Base-by-base conservation (phyloP, 2,888 invertebrate genomes). In the Agrenia bidenticulata region DNA sequence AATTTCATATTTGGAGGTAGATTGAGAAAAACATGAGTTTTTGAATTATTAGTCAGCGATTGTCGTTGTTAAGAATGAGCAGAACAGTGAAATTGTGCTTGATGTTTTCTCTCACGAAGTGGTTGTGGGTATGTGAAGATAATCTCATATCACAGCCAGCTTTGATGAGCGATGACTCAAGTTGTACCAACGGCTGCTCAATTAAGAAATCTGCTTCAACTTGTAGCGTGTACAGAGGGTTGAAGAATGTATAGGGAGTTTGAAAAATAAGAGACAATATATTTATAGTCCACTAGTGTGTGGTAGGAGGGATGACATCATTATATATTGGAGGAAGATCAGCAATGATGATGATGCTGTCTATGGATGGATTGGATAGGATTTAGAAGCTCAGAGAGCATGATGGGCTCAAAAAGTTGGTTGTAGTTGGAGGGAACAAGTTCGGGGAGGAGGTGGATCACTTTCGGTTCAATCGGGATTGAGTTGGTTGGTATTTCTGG, bases 91-190 rank as follows among this genome's bases (percentile, higher is more conserved):
- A n/a, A n/a, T n/a, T 5, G n/a, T 17, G n/a, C 57, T 57, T 41
- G 62, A 32, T 50, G 41, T 54, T 50, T 76, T 77, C 85, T 83
- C 91, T 91, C 91, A 86, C 92, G 90, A 92, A 89, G 89, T 90
- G 90, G 89, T 83, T 90, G 92, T 91, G 84, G 85, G 61, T 88
- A 85, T 92, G 91, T 45, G 45, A 78, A 51, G 53, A 37, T 21
- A 11, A 77, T 78, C 51, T 84, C 91, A 91, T 92, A 93, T 93
- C 92, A 92, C 93, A 94, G 93, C 92, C 92, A 93, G 94, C 93
- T 93, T 94, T 93, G 92, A 92, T 92, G 92, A 93, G 92, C 92
- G 89, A 78, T 81, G 82, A 81, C 66, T 64, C 66, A 70, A 73
- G 71, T 66, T 17, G 17, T 45, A 45, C 9, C 45, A 45, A 17